Percentiles rank a stretch among this genome's conserved stretches.
Conservation (phyloP, 2,797 vertebrate genomes). For the Ceryle rudis region DNA sequence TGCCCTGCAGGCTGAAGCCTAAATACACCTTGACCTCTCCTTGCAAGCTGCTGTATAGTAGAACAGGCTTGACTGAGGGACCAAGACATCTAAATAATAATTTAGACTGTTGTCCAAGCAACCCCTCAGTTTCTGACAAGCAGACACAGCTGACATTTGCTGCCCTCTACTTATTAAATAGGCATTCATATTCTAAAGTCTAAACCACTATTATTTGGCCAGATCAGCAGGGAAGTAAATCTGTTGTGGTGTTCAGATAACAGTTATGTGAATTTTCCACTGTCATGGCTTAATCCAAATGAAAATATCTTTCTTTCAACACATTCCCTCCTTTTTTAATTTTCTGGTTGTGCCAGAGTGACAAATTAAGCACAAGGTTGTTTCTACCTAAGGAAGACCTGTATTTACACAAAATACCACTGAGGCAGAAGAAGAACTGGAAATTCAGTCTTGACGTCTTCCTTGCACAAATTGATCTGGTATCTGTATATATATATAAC, state of each 20-base stretch:
- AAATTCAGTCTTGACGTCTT: not conserved
- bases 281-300: not conserved
- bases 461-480: not conserved
- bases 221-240: not conserved
- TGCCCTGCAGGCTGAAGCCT: slow-evolving; percentile 23
- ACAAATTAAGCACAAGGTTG: not conserved
- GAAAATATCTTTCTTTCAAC: too few relatives aligned
- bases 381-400: not conserved
- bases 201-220: not conserved
- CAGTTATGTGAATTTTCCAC: not conserved
- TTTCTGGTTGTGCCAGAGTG: not conserved
- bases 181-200: slow-evolving; percentile 1
- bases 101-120: slow-evolving; percentile 12
- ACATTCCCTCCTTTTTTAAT: not conserved
- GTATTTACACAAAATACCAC: not conserved
- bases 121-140: not conserved
- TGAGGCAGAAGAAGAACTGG: not conserved
- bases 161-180: slow-evolving; percentile 58
- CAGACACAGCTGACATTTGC: slow-evolving; percentile 50
- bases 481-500: not conserved
- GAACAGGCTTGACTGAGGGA: not conserved
- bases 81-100: not conserved
- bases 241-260: not conserved
- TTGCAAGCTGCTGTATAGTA: not conserved
- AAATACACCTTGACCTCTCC: slow-evolving; percentile 47